These are phyloP conservation scores for Riparia riparia DNA, from an alignment of 2,113 vertebrate species.

Conservation along the genomic window DNA sequence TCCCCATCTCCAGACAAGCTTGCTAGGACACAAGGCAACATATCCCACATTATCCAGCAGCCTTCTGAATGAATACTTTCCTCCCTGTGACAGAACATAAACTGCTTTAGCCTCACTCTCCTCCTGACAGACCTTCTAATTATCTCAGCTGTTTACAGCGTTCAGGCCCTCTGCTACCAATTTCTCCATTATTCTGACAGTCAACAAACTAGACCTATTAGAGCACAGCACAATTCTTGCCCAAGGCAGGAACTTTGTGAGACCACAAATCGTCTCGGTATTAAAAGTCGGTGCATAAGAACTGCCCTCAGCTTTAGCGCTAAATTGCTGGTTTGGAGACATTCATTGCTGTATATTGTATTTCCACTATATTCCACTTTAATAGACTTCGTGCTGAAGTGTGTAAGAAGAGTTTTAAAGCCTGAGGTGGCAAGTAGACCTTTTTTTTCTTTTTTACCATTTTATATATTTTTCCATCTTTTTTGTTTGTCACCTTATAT, in stretches of 20 bases:
- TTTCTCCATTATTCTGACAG: conserved; percentile 94
- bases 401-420: conserved; percentile 79
- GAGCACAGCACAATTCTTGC: conserved; percentile 80
- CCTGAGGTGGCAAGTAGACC: conserved; percentile 71
- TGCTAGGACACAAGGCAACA: neutral
- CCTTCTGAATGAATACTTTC: conserved; percentile 55
- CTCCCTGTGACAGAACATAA: conserved; percentile 36
- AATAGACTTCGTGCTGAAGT: conserved; percentile 82
- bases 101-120: conserved; percentile 68
- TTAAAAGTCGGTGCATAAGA: conserved; percentile 88
- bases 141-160: conserved; percentile 87
- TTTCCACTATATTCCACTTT: conserved; percentile 81
- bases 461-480: conserved; percentile 80
- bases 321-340: conserved; percentile 84
- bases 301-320: conserved; percentile 83
- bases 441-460: neutral
- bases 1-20: neutral
- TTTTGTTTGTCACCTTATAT: conserved; percentile 77
- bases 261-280: conserved; percentile 85
- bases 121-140: conserved; percentile 87
- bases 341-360: conserved; percentile 78
- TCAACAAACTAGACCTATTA: conserved; percentile 88
- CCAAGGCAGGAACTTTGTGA: conserved; percentile 84
- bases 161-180: conserved; percentile 82
- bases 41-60: neutral